Base-by-base conservation (phyloP, 2,888 invertebrate genomes). In the Seira sanloemensis region DNA sequence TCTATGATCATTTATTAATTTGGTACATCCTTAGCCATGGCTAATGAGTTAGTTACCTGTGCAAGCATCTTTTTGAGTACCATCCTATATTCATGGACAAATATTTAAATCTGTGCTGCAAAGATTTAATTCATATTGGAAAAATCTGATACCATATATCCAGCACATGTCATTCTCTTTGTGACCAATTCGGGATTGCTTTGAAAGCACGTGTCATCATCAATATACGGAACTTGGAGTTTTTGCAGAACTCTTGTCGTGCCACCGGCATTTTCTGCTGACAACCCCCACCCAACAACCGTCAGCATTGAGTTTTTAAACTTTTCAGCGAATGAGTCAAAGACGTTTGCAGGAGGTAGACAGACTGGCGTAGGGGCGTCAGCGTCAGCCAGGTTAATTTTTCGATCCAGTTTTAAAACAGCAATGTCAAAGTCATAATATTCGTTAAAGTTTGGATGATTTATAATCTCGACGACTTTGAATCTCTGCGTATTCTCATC, bases 311-410 rank as follows among this genome's bases (percentile, higher is more conserved):
- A 67, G 2, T 50, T 78, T 1, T 81, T 78, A 27, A 80, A 78
- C 7, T 16, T 23, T 1, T 0, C 18, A 19, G 25, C 58, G 1
- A 50, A 18, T 16, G 77, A 58, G 23, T 73, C 74, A 21, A 21
- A 71, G 1, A 71, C 21, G 1, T 66, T 18, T 0, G 65, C 66
- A 0, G 82, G 66, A 0, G 89, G 88, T 1, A 89, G 74, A 68
- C 89, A 89, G 19, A 89, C 81, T 1, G 89, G 89, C 0, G 87
- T 89, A 0, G 88, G 86, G 9, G 88, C 79, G 58, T 88, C 86
- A 2, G 80, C 62, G 1, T 27, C 77, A 1, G 5, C 18, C 0
- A 89, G 68, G 7, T 89, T 79, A 25, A 89, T 87, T 75, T 87
- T 88, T 21, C 50, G 71, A 0, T 82, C 82, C 23, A 89, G 50